Base-by-base conservation (phyloP, 2,113 vertebrate genomes). In the Scartelaos histophorus region DNA sequence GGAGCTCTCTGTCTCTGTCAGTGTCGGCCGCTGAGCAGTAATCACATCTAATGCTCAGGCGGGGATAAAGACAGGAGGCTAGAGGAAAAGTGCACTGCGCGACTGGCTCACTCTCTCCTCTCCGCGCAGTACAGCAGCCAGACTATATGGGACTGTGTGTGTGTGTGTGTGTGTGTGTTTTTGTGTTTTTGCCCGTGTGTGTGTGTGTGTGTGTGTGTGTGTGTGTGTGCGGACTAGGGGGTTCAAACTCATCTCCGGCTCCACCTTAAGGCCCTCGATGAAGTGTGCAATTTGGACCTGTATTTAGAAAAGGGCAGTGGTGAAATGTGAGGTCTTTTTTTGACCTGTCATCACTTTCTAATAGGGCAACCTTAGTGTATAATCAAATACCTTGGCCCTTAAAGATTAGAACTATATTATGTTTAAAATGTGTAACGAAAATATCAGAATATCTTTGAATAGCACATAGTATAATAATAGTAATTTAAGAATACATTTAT, bases 41-140 rank as follows among this genome's bases (percentile, higher is more conserved):
- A 94, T 94, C 94, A 94, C 92, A 94, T 94, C 92, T 94, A 92
- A 93, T 93, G 92, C 91, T 92, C 91, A 91, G 85, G 88, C 88
- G 81, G 91, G 90, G 92, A 91, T 93, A 92, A 92, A 91, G 86
- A 90, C 89, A 79, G 82, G 85, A 61, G 82, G 80, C 87, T 89
- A 77, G 70, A 91, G 84, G 83, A 88, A 86, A 88, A 71, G 78
- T 76, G 87, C 77, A 72, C 80, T 66, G 75, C 82, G 86, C 61
- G 61, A 34, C 61, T 64, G 29, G 34, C 61, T 80, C 72, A 75
- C 68, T 66, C 74, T 72, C 71, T 19, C 56, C 22, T 66, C 49
- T 69, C 21, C 51, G 17, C 57, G 35, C 69, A 82, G 78, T 75
- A 9, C 38, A 82, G 72, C 79, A 82, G 76, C 68, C 81, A 82